Evolutionary conservation across 2,888 invertebrate species (phyloP).

Genomic region (Leucoptera coffeella): DNA sequence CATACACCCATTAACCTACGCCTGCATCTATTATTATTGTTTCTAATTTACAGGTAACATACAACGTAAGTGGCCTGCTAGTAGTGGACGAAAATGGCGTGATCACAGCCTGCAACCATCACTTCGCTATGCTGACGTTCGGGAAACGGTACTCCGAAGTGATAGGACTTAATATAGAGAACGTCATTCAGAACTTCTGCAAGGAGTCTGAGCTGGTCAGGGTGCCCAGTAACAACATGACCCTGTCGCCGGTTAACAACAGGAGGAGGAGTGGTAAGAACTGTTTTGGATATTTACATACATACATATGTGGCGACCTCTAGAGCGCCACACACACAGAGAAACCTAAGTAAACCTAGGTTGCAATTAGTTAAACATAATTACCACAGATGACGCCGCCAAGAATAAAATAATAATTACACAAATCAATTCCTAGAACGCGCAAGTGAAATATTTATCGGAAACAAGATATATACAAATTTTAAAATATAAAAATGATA

Average conservation of each 20-base stretch:
- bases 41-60: conserved; percentile 34
- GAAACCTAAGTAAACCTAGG: too few relatives aligned
- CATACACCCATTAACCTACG: too few relatives aligned
- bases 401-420: neutral
- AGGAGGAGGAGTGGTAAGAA: conserved; percentile 38
- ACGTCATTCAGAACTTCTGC: conserved; percentile 58
- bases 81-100: conserved; percentile 57
- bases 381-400: too few relatives aligned
- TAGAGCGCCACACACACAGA: too few relatives aligned
- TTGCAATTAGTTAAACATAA: too few relatives aligned
- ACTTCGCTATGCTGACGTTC: conserved; percentile 60
- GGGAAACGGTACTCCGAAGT: conserved; percentile 57
- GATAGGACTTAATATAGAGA: conserved; percentile 47
- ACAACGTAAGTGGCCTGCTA: conserved; percentile 60
- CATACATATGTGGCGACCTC: too few relatives aligned
- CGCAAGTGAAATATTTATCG: too few relatives aligned
- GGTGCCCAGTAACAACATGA: conserved; percentile 34
- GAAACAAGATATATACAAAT: too few relatives aligned
- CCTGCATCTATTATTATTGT: too few relatives aligned
- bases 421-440: too few relatives aligned
- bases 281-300: conserved; percentile 7
- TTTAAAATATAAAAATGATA: too few relatives aligned
- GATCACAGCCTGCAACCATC: conserved; percentile 61
- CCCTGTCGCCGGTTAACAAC: conserved; percentile 49
- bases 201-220: conserved; percentile 47